A percentile compares a stretch with the other conserved stretches of the same genome.
phyloP scores from a whole-genome alignment of 2,113 vertebrate genomes.

The Pseudolaguvia tuberculata region DNA sequence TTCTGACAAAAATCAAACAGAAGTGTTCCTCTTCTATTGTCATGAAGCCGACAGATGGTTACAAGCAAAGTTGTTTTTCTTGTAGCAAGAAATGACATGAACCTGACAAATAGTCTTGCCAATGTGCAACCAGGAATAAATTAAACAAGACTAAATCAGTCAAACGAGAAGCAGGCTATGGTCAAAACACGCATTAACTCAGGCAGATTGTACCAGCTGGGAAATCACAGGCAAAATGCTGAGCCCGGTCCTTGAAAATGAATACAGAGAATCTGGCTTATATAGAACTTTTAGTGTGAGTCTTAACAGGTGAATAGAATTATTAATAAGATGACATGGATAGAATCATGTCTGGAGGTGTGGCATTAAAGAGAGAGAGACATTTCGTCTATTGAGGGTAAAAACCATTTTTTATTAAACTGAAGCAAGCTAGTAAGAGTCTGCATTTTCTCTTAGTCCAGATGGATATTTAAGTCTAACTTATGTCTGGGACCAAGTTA shows the following conservation, averaged over 20 bases:
- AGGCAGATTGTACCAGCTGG: constrained; percentile 1
- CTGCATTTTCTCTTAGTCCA: too few relatives aligned
- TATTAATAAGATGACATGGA: neutral
- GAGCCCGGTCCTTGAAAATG: neutral
- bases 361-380: too few relatives aligned
- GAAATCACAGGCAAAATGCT: neutral
- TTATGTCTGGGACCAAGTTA: too few relatives aligned
- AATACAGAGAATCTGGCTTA: neutral
- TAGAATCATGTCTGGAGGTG: too few relatives aligned
- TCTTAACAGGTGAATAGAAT: neutral
- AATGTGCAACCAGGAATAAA: constrained; percentile 13
- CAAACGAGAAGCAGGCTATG: constrained; percentile 2
- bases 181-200: neutral
- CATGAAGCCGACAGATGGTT: constrained; percentile 2
- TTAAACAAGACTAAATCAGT: neutral
- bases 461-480: too few relatives aligned
- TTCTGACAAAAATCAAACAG: neutral
- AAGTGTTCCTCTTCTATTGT: neutral
- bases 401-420: too few relatives aligned
- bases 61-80: neutral
- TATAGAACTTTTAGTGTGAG: neutral
- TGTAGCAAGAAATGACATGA: neutral
- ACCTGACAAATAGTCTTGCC: neutral
- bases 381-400: too few relatives aligned
- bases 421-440: too few relatives aligned